Evolutionary conservation across 2,797 vertebrate genomes (phyloP).

Genomic region (Philypnodon macrostomus): DNA sequence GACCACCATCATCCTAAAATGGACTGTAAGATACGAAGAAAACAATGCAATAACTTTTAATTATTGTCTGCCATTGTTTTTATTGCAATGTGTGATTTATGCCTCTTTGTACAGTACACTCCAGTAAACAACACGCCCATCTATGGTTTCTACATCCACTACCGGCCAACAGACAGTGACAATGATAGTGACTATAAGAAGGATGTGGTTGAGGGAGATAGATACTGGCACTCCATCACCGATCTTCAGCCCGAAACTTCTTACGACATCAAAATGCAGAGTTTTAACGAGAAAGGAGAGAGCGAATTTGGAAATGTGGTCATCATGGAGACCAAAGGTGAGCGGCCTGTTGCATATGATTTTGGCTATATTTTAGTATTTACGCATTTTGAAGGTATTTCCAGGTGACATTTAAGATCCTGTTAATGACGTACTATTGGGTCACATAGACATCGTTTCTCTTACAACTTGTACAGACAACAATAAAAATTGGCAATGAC

Average conservation of each 20-base stretch:
- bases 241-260: constrained; percentile 96
- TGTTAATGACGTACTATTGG: too few species aligned
- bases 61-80: background rate
- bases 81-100: constrained; percentile 22
- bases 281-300: constrained; percentile 95
- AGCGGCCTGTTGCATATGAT: constrained; percentile 9
- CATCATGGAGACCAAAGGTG: constrained; percentile 98
- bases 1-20: constrained; percentile 96
- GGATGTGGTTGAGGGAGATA: constrained; percentile 93
- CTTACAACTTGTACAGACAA: too few species aligned
- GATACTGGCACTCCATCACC: constrained; percentile 95
- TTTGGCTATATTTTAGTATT: background rate
- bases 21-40: constrained; percentile 83
- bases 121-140: constrained; percentile 96
- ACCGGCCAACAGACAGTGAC: constrained; percentile 97
- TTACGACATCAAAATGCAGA: constrained; percentile 99
- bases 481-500: too few species aligned
- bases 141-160: constrained; percentile 97
- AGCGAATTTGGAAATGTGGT: constrained; percentile 97
- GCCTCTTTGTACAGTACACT: constrained; percentile 78
- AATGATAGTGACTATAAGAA: constrained; percentile 98
- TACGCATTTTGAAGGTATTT: too few species aligned
- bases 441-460: too few species aligned
- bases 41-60: constrained; percentile 2
- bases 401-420: too few species aligned